Percentiles rank a stretch among this genome's conserved stretches.
phyloP scores from a whole-genome alignment of 2,888 invertebrate species.

The Lacanobia wlatinum region DNA sequence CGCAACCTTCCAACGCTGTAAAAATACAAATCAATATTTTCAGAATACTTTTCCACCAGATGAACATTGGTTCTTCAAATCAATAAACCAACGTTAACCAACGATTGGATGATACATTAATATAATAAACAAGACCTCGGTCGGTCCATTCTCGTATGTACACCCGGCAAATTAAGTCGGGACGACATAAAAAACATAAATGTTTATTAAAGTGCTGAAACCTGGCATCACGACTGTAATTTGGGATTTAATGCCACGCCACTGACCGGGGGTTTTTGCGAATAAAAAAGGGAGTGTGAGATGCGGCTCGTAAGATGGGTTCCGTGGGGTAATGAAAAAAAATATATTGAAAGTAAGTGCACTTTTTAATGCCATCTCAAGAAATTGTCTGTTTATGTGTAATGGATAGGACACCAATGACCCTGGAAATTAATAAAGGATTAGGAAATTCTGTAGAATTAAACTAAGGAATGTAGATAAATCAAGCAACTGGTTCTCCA shows the following conservation, averaged over 20 bases:
- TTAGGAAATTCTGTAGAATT: too few relatives aligned
- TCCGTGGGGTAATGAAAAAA: conserved; percentile 48
- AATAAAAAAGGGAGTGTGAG: conserved; percentile 51
- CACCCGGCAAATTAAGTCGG: conserved; percentile 66
- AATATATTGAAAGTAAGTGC: not conserved
- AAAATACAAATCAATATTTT: not conserved
- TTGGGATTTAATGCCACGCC: conserved; percentile 66
- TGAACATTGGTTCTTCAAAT: not conserved
- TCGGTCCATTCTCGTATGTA: conserved; percentile 59
- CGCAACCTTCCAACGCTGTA: too few relatives aligned
- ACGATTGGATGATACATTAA: conserved; percentile 47
- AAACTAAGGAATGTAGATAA: too few relatives aligned
- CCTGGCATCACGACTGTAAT: conserved; percentile 68
- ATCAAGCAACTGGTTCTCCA: not conserved
- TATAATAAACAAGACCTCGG: conserved; percentile 50
- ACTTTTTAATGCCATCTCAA: not conserved
- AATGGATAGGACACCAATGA: not conserved
- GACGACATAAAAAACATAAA: conserved; percentile 68
- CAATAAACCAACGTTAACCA: conserved; percentile 31
- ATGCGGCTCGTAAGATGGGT: conserved; percentile 35
- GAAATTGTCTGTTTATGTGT: not conserved
- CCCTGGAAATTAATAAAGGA: too few relatives aligned
- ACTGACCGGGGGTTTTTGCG: conserved; percentile 52
- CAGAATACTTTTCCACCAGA: not conserved
- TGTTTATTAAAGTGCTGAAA: conserved; percentile 71